Percentiles rank a stretch among this genome's conserved stretches.
Evolutionary conservation across 2,113 vertebrate genomes (phyloP).

Genomic region (Pycnonotus jocosus): DNA sequence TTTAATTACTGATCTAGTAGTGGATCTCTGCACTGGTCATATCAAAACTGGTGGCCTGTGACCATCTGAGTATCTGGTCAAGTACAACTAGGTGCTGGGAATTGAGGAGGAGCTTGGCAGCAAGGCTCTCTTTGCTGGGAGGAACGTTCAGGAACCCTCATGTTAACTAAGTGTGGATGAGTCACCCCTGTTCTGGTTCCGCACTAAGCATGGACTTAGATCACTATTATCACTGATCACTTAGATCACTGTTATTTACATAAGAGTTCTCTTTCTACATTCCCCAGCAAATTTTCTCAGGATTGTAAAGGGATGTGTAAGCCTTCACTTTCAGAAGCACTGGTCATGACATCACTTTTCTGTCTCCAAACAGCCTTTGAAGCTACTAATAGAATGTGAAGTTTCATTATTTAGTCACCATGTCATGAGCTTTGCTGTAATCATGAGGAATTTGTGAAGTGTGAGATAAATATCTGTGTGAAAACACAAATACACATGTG

Average conservation of each 20-base stretch:
- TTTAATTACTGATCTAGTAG: neutral
- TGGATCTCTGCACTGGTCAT: neutral
- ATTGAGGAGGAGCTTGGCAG: conserved; percentile 90
- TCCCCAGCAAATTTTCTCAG: neutral
- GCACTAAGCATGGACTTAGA: neutral
- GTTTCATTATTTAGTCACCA: neutral
- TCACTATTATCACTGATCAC: neutral
- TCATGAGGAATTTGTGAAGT: neutral
- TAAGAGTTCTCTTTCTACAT: neutral
- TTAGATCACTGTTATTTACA: neutral
- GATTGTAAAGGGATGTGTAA: neutral
- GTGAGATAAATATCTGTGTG: neutral
- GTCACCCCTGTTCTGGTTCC: neutral
- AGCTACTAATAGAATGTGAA: neutral
- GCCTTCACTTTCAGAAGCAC: neutral
- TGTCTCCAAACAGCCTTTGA: neutral
- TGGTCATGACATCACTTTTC: neutral
- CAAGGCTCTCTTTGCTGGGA: conserved; percentile 86
- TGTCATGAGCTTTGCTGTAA: neutral
- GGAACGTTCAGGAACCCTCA: conserved; percentile 85
- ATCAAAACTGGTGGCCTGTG: neutral
- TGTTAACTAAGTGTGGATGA: conserved; percentile 41
- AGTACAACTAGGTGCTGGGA: conserved; percentile 49
- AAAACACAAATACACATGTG: neutral
- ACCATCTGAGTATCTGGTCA: accelerated